Evolutionary conservation across 2,888 invertebrate species (phyloP), one percentile per base, ranked within the genome.

Genomic region (Cremastinae sp.): DNA sequence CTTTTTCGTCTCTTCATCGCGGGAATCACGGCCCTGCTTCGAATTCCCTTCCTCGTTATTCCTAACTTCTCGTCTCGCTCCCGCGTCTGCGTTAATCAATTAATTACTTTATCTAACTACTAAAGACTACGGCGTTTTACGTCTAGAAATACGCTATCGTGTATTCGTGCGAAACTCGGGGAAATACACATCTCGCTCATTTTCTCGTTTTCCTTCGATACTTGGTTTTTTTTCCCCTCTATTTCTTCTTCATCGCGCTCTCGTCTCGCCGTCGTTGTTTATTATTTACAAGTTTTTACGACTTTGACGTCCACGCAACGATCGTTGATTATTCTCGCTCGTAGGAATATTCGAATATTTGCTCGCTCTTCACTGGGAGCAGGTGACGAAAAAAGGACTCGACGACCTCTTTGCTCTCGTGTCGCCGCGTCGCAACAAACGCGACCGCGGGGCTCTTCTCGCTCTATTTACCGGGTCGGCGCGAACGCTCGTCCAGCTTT

Each of bases 101-200:
- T n/a, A 75, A 45, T 75, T 72, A 74, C 51, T 59, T 53, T 66
- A 62, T 12, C 70, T 78, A 78, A 49, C 66, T 74, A 78, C 74
- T 73, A 61, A 65, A 61, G 68, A 69, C 75, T 72, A 78, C 71
- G n/a, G 59, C 20, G 18, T 74, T 72, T 53, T 73, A 36, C 49
- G n/a, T n/a, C 64, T 59, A 68, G 61, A 18, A 18, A 68, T 76
- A 59, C 18, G 20, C 53, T 66, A 38, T 66, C 38, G 34, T 51
- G 58, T 72, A 72, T 66, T 74, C 78, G 65, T 75, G 78, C 73
- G 66, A 78, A 78, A 75, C 70, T 65, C 70, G 45, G 59, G 62
- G 56, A 34, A 69, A 49, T 75, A 22, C 41, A 28, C 58, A 1
- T 36, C 58, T 47, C 41, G 56, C 20, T 49, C 64, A 9, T 43